phyloP scores from a whole-genome alignment of 23 tunicate genomes.

The Ciona savignyi region DNA sequence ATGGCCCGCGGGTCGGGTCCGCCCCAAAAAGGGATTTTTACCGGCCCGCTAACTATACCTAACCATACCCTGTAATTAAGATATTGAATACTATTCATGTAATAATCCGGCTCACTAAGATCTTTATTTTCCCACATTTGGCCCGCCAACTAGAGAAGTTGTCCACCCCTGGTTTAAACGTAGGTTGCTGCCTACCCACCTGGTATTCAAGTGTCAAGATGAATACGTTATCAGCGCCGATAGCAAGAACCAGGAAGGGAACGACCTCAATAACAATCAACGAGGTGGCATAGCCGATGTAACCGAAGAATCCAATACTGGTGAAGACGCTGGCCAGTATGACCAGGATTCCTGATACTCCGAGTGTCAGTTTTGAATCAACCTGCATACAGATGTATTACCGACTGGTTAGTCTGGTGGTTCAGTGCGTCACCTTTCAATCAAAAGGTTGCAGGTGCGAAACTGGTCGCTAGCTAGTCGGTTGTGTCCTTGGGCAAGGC shows the following conservation, averaged over 20 bases:
- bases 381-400: constrained; percentile 47
- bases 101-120: constrained; percentile 72
- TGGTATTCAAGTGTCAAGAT: constrained; percentile 84
- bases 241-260: constrained; percentile 93
- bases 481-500: too few relatives aligned
- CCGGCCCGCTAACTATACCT: too few relatives aligned
- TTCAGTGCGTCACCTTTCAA: too few relatives aligned
- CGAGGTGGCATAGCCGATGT: constrained; percentile 76
- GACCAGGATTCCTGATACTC: constrained; percentile 79
- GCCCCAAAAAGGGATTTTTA: too few relatives aligned
- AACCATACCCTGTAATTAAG: too few relatives aligned
- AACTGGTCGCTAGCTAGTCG: too few relatives aligned
- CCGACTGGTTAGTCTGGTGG: too few relatives aligned
- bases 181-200: too few relatives aligned
- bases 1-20: too few relatives aligned
- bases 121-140: constrained; percentile 97
- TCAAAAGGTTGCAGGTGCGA: too few relatives aligned
- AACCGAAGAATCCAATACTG: constrained; percentile 89
- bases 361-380: constrained; percentile 90
- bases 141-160: constrained; percentile 85
- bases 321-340: constrained; percentile 85
- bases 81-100: too few relatives aligned
- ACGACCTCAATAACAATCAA: constrained; percentile 98
- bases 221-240: constrained; percentile 98
- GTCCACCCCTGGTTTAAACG: too few relatives aligned